Evolutionary conservation across 2,797 vertebrate genomes (phyloP), one percentile per base, ranked within the genome.

Genomic region (Periparus ater): DNA sequence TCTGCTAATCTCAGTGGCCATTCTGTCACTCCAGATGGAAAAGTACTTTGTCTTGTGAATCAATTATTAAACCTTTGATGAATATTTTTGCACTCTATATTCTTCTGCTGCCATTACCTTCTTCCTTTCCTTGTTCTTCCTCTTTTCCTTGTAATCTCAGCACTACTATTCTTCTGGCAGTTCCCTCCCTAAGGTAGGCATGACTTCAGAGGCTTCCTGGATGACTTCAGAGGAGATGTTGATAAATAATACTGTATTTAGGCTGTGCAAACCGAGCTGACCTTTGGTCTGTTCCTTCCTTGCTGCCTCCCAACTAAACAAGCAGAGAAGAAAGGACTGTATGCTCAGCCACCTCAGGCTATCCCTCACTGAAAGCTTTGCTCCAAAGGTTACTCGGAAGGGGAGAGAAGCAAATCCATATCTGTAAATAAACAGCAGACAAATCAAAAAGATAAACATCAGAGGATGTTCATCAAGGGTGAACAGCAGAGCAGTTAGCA

Each of bases 341-440:
- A 0, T 45, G 65, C 45, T 93, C 85, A 66, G 70, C 51, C 67
- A 92, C 92, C 89, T 70, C 72, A 51, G 81, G 84, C 82, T 88
- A 70, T 79, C 58, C 40, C 74, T 82, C 85, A 21, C 66, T 63
- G 51, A 86, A 83, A 78, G 66, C 29, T 74, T 73, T 70, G 36
- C 32, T 80, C 62, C 51, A 58, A 88, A 94, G 76, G 58, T 89
- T 92, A 70, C 44, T 79, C 3, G 2, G 68, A 78, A 91, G 25
- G 87, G 48, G 73, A 94, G 91, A 70, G 79, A 91, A 88, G 51
- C 11, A 83, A 91, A 83, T 79, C 82, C 76, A 6, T 91, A 91
- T 85, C 86, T 90, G 80, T 91, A 96, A 95, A 95, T 91, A 86
- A 93, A 73, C 30, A 91, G 32, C 25, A 65, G 48, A 65, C 8